Conservation (phyloP, 1,140 invertebrate species). For the Dryas iulia region DNA sequence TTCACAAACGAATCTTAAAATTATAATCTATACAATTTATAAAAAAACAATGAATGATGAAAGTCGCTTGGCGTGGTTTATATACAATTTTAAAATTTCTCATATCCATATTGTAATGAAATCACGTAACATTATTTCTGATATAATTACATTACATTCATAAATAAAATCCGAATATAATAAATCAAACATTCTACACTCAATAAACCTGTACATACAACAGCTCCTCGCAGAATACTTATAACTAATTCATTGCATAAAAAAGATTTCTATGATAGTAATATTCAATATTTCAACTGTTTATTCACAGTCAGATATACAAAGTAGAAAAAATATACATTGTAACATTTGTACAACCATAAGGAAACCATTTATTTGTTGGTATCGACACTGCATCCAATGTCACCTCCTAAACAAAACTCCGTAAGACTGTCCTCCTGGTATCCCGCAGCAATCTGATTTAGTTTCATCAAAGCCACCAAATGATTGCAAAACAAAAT, state of each 20-base stretch:
- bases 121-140: not conserved
- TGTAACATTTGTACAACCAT: constrained; percentile 53
- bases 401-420: constrained; percentile 18
- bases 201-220: constrained; percentile 32
- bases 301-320: constrained; percentile 61
- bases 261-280: constrained; percentile 52
- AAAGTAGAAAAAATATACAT: constrained; percentile 79
- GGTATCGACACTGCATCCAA: constrained; percentile 15
- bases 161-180: constrained; percentile 4
- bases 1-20: constrained; percentile 27
- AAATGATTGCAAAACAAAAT: constrained; percentile 35
- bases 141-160: constrained; percentile 4
- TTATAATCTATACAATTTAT: constrained; percentile 34
- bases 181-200: not conserved
- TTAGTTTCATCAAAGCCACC: constrained; percentile 32
- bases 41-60: constrained; percentile 36
- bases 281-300: constrained; percentile 54
- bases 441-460: constrained; percentile 19
- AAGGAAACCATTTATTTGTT: constrained; percentile 24
- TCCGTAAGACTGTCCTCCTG: constrained; percentile 11
- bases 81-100: constrained; percentile 26
- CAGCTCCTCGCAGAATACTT: constrained; percentile 47
- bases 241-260: constrained; percentile 59
- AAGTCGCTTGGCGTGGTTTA: constrained; percentile 43
- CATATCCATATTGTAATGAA: not conserved